A percentile compares a stretch with the other conserved stretches of the same genome.
Evolutionary conservation across 2,113 vertebrate genomes (phyloP).

Genomic region (Melierax canorus): DNA sequence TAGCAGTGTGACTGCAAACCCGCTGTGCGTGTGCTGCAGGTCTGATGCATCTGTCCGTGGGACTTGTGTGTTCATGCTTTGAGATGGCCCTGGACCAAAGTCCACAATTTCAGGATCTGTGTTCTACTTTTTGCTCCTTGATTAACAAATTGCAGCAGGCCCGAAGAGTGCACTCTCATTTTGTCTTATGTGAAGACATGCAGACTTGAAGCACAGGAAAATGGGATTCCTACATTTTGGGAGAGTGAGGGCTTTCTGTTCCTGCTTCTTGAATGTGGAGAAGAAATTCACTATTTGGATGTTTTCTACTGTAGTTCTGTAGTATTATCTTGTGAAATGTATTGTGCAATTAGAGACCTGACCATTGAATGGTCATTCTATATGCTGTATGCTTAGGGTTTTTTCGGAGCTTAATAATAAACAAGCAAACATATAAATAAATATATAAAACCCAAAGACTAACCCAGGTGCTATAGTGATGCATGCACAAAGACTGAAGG

Average conservation of each 20-base stretch:
- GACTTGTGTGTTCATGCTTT: not conserved
- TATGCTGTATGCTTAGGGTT: not conserved
- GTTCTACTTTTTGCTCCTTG: not conserved
- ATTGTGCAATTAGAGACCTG: not conserved
- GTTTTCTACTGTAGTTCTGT: not conserved
- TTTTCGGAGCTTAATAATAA: not conserved
- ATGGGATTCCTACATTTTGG: not conserved
- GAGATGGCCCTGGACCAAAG: not conserved
- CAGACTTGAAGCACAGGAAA: not conserved
- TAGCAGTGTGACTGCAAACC: not conserved
- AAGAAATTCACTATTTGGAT: not conserved
- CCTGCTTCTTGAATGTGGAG: not conserved
- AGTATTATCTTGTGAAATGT: not conserved
- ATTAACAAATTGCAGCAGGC: not conserved
- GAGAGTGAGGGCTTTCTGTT: not conserved
- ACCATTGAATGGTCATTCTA: not conserved
- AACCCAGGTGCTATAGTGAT: not conserved
- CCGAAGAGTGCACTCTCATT: not conserved
- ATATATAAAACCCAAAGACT: not conserved
- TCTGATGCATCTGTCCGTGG: not conserved
- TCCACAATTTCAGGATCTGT: not conserved
- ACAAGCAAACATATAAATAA: not conserved
- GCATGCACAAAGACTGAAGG: not conserved
- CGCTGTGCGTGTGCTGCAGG: rapidly evolving
- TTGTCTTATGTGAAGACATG: not conserved